Conservation (phyloP, 2,888 invertebrate species). For the Drosophila emarginata region DNA sequence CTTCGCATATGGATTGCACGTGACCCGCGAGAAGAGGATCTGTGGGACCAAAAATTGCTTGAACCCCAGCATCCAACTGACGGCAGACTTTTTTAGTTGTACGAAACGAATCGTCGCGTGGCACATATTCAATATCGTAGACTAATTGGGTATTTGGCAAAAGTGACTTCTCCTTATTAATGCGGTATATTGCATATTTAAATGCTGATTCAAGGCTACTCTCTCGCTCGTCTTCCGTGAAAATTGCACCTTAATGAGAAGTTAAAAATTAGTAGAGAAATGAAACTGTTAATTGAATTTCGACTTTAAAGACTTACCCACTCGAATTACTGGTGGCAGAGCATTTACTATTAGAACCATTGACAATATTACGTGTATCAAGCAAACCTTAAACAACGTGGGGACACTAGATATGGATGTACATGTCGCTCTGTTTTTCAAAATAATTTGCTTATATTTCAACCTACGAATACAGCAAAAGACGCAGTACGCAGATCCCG, state of each 20-base stretch:
- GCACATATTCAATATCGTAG: conserved; percentile 96
- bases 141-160: conserved; percentile 93
- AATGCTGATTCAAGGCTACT: conserved; percentile 95
- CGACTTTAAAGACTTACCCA: conserved; percentile 83
- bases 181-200: conserved; percentile 96
- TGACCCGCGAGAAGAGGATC: conserved; percentile 92
- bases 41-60: conserved; percentile 87
- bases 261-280: background rate
- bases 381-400: conserved; percentile 81
- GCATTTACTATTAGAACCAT: conserved; percentile 81
- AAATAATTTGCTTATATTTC: background rate
- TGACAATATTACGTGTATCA: conserved; percentile 85
- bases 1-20: conserved; percentile 93
- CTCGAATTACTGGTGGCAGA: conserved; percentile 86
- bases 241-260: conserved; percentile 89
- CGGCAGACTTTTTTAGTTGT: conserved; percentile 90
- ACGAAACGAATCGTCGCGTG: conserved; percentile 94
- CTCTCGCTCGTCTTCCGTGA: conserved; percentile 94
- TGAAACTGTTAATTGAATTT: background rate
- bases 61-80: conserved; percentile 91
- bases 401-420: background rate
- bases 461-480: background rate
- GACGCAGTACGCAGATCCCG: background rate
- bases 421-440: background rate
- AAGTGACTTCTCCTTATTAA: conserved; percentile 93